Percentiles rank a stretch among this genome's conserved stretches.
phyloP scores from a whole-genome alignment of 1,140 invertebrate species.

The Drosophila quadrilineata region DNA sequence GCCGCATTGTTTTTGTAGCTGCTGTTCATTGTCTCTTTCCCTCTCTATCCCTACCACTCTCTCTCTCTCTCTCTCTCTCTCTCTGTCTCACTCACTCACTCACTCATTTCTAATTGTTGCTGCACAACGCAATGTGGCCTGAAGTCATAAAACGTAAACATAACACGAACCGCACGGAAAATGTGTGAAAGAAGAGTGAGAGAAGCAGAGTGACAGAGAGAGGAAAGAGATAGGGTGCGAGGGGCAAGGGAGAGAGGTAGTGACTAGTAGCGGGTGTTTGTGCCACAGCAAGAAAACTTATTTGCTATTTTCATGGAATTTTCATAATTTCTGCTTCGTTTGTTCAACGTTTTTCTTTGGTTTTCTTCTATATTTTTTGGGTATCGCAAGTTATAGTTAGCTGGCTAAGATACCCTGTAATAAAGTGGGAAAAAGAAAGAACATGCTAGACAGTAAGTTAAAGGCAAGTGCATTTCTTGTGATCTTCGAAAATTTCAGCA shows the following conservation, averaged over 20 bases:
- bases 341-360: slow-evolving; percentile 33
- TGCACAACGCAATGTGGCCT: slow-evolving; percentile 68
- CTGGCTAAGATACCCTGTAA: too few species aligned
- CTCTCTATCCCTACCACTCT: too few species aligned
- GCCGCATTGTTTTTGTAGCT: too few species aligned
- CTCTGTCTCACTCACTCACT: slow-evolving; percentile 46
- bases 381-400: too few species aligned
- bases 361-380: too few species aligned
- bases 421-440: too few species aligned
- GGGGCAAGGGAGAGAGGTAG: not conserved
- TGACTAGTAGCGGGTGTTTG: too few species aligned
- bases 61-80: not conserved
- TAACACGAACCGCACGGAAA: slow-evolving; percentile 40
- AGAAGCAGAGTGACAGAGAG: slow-evolving; percentile 14
- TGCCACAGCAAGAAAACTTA: slow-evolving; percentile 67
- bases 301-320: slow-evolving; percentile 77
- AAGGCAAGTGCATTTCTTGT: too few species aligned
- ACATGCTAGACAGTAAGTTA: too few species aligned
- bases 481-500: too few species aligned
- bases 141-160: slow-evolving; percentile 73
- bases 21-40: slow-evolving; percentile 49
- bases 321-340: slow-evolving; percentile 72
- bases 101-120: slow-evolving; percentile 59
- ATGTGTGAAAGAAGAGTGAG: too few species aligned
- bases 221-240: not conserved